Evolutionary conservation across 2,797 vertebrate genomes (phyloP).

Genomic region (Pygocentrus nattereri): DNA sequence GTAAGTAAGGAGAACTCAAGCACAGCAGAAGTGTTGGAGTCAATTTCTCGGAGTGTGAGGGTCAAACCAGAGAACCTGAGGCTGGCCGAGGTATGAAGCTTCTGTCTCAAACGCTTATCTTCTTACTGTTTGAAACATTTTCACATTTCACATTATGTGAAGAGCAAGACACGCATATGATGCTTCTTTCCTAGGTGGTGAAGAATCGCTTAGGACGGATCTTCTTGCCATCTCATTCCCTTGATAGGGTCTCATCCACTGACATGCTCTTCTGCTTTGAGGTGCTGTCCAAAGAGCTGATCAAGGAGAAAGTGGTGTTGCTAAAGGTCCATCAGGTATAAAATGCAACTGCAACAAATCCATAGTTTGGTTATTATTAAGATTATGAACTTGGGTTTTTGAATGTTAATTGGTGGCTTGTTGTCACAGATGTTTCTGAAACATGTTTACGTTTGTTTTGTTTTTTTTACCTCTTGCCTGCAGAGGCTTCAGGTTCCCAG

Average conservation of each 20-base stretch:
- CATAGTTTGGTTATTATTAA: background rate
- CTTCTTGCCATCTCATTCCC: conserved; percentile 88
- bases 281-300: conserved; percentile 91
- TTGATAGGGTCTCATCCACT: conserved; percentile 87
- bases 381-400: background rate
- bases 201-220: conserved; percentile 91
- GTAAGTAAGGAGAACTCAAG: conserved; percentile 97
- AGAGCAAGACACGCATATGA: too few species aligned
- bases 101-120: background rate
- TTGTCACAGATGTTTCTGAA: background rate
- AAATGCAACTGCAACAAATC: background rate
- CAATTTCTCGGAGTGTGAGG: conserved; percentile 87
- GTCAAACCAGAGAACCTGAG: conserved; percentile 94
- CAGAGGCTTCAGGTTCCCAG: conserved; percentile 95
- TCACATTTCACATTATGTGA: background rate
- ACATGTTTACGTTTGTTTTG: background rate
- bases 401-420: background rate
- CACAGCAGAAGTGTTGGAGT: conserved; percentile 92
- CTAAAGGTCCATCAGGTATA: conserved; percentile 93
- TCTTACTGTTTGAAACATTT: background rate
- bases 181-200: conserved; percentile 78
- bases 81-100: conserved; percentile 86
- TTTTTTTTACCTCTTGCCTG: background rate
- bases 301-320: conserved; percentile 92
- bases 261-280: conserved; percentile 96